Evolutionary conservation across 2,113 vertebrate species (phyloP), one percentile per base, ranked within the genome.

Genomic region (Nematolebias whitei): DNA sequence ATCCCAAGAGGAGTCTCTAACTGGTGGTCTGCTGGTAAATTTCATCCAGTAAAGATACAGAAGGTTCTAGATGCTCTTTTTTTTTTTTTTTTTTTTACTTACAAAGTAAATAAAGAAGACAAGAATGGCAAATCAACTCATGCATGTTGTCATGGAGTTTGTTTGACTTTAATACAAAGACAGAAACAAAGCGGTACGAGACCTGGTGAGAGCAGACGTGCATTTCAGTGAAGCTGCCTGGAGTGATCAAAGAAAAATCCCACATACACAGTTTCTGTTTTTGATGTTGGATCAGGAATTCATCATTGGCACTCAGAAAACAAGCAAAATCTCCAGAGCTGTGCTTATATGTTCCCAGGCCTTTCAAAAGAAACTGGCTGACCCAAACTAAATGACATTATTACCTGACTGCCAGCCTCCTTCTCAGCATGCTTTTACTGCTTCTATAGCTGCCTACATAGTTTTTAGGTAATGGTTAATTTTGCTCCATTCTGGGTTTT

Each of bases 231-330:
- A 32, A 59, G 58, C 68, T 2, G 56, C 50, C 65, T 47, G 5
- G 47, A 79, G 73, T 39, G 35, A 88, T 85, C 83, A 80, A 84
- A 88, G 45, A 38, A 22, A 51, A 57, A 48, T 44, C 49, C 52
- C 51, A 52, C 77, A 40, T 62, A 60, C 49, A 20, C 61, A 29
- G 49, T 26, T 38, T 50, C 68, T 40, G 38, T 22, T 51, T 59
- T 29, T 63, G 22, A 71, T 11, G 15, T 69, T 57, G 60, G 19
- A 66, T 56, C 14, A 55, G 71, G 5, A 61, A 54, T 68, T 66
- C 48, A 74, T 56, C 18, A 59, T 58, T 63, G 53, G 49, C 51
- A 15, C 51, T 26, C 43, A 29, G 68, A 40, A 54, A 73, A 70
- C 49, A 24, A 7, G 56, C 39, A 5, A 18, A 48, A 48, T 60